Evolutionary conservation across 2,888 invertebrate species (phyloP), one percentile per base, ranked within the genome.

Genomic region (Cataglyphis altisquamis): DNA sequence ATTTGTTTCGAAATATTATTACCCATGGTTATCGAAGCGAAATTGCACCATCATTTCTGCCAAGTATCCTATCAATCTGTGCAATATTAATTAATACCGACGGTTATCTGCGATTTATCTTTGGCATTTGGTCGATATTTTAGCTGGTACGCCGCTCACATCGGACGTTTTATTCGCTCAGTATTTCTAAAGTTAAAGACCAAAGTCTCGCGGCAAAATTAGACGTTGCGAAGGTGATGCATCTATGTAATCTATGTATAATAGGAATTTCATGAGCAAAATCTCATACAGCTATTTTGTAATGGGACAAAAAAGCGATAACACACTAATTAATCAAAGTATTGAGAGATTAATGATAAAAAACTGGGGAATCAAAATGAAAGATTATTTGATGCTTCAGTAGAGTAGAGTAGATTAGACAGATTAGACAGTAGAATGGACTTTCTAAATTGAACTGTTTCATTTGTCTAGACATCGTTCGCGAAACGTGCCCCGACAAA

Each of bases 31-130:
- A 67, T 52, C 66, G 66, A 36, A 21, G 25, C 25, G 25, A 75
- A 75, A 55, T 74, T 74, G 45, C 63, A 32, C 45, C 32, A 75
- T 77, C n/a, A 15, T 55, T 77, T 55, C 52, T 39, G 55, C 41
- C 39, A 41, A n/a, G 15, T 68, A 39, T n/a, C 9, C 39, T 55
- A 67, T 77, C 29, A 39, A 68, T 77, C 12, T 68, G 55, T 67
- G n/a, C 67, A 39, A n/a, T 29, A 41, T 77, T 77, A 77, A 77
- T 77, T 77, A 68, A 77, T 77, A 68, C 68, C 18, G 57, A 36
- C 52, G 18, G 52, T 77, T 77, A 77, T 77, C 29, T 9, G 29
- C 68, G 29, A 77, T 75, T 75, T 75, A 67, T 77, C 52, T 77
- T 68, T 55, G 39, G 25, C 32, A 18, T 64, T 32, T 29, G n/a